Base-by-base conservation (phyloP, 2,888 invertebrate species). In the Drosophila trichaetosa region DNA sequence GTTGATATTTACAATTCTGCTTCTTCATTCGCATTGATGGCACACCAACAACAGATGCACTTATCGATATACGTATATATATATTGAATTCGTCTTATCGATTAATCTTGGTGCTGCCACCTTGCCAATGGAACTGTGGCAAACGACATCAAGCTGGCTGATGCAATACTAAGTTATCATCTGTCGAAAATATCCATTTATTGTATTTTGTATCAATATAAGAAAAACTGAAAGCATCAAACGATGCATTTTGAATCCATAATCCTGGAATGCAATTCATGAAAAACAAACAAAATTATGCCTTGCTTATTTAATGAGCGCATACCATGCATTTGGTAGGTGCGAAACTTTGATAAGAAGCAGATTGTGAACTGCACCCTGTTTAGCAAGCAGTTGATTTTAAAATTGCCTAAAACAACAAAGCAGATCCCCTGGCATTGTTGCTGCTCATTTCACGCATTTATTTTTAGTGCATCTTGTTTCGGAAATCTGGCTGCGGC, bases 1-100 rank as follows among this genome's bases (percentile, higher is more conserved):
- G 57, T 48, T 73, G 49, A 62, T 74, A 74, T 74, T 75, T 69
- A 74, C 74, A 59, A 69, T 33, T 57, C 3, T 57, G 36, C 54
- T 60, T 53, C 51, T 33, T 59, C 68, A 54, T 27, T 34, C 4
- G 27, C 49, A 65, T 52, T 57, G 65, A 62, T 58, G 65, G 46
- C 56, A 46, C 10, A 57, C 36, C 8, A n/a, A 38, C 31, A 40
- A 48, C 4, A 21, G 27, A n/a, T n/a, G 16, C 4, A 8, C 0
- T 8, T 65, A 73, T 68, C 66, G 73, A 53, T 65, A 24, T 6
- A 36, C 1, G 8, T 6, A 13, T 27, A 4, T 27, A 4, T n/a
- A 21, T 18, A 46, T 4, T 7, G 16, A 24, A 8, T 29, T 8
- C 13, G 6, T 0, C 2, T 7, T 33, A 62, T 62, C 65, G 69